Evolutionary conservation across 2,113 vertebrate species (phyloP).

Genomic region (Rostratula benghalensis): DNA sequence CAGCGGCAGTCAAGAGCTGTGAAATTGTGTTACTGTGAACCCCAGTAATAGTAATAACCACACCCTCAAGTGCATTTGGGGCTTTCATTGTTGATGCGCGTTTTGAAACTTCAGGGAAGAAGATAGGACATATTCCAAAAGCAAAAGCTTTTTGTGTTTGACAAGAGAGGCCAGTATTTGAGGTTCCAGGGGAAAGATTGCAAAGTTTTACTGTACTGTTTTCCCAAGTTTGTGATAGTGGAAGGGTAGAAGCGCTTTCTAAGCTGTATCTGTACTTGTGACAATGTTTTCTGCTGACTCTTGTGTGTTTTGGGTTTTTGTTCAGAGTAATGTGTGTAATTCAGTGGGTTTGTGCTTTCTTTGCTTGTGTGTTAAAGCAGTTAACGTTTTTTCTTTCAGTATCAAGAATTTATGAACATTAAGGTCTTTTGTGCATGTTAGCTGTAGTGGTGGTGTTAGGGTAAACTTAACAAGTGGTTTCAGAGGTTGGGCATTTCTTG

Average conservation of each 20-base stretch:
- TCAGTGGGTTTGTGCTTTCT: not conserved
- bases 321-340: not conserved
- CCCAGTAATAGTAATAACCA: not conserved
- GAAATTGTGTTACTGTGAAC: not conserved
- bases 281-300: not conserved
- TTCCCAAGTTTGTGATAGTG: not conserved
- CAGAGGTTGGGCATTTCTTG: not conserved
- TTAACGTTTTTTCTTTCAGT: too few species aligned
- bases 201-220: not conserved
- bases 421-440: not conserved
- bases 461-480: not conserved
- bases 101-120: not conserved
- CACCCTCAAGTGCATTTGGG: not conserved
- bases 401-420: too few species aligned
- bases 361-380: not conserved
- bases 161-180: not conserved
- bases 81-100: not conserved
- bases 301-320: not conserved
- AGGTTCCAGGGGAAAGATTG: not conserved
- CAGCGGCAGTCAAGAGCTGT: not conserved
- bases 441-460: not conserved
- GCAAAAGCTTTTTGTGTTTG: not conserved
- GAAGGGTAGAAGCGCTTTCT: not conserved
- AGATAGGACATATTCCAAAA: fast-evolving
- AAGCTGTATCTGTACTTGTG: not conserved